Base-by-base conservation (phyloP, 2,888 invertebrate genomes). In the Nymphalis polychloros region DNA sequence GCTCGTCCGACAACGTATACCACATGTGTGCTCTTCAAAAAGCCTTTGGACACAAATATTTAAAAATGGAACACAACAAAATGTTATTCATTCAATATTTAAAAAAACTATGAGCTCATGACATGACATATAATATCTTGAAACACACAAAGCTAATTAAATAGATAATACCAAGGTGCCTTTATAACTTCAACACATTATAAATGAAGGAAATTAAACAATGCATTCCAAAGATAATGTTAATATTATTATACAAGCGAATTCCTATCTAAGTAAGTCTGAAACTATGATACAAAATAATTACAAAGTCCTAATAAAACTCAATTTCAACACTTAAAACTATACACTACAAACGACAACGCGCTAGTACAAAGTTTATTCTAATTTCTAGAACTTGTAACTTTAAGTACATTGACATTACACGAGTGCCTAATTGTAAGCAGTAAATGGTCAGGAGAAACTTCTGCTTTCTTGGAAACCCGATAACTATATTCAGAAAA, bases 241-340 rank as follows among this genome's bases (percentile, higher is more conserved):
- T n/a, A 57, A 57, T 57, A 27, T 10, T 41, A 57, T 41, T 19
- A 41, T 35, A 57, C 57, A 31, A 55, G 31, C 31, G 31, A 57
- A 19, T 57, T 57, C 19, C 10, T 35, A 57, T 57, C 57, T 55
- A 55, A 55, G 27, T 13, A 1, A 8, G 57, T 57, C 57, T 57
- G 23, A 41, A 61, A 62, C 41, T 52, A 57, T 49, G 61, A 62
- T 55, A 62, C 60, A 35, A 60, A 67, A 67, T 67, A 62, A 67
- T 67, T 53, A 57, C 67, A 48, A 53, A 61, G 46, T 61, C 35
- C 20, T 61, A 59, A 61, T 61, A 66, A 61, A 66, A 66, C 61
- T 66, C 60, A 55, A 66, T 67, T 62, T 61, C 49, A 55, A 41
- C 67, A 55, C 67, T 67, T 67, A 62, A 59, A 67, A 62, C 67